Evolutionary conservation across 2,888 invertebrate species (phyloP), one percentile per base, ranked within the genome.

Genomic region (Hypsopygia costalis): DNA sequence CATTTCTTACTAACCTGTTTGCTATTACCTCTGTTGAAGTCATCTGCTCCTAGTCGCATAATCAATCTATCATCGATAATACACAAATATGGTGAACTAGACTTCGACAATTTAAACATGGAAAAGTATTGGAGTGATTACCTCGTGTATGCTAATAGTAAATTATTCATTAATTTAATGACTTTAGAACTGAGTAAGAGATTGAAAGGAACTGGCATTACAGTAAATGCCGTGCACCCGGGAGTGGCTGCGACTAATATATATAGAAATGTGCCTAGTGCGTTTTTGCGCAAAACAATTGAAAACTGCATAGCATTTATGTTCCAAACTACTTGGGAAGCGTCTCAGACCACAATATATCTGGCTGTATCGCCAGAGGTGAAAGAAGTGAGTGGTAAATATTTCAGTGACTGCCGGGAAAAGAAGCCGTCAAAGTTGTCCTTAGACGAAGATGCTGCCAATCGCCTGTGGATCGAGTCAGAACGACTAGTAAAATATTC

Each of bases 1-100:
- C 93, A 92, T 1, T 95, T 94, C 67, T 80, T 95, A 39, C 79
- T 95, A 38, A 94, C 94, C 1, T 92, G 92, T 58, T 78, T 94
- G 9, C 56, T 91, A 49, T 38, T 86, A 9, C 83, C 87, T 4
- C 49, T 85, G 11, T 49, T 93, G 10, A 92, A 92, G 71, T 58
- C 68, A n/a, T 90, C 91, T 1, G 83, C 88, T 1, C 91, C 91
- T 5, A 91, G 93, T 44, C 89, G 93, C 44, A 91, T 94, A 34
- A 65, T 94, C 6, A 93, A 91, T 59, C 89, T 94, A 9, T 90
- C 93, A 0, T 92, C 92, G 5, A 49, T 85, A 12, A 86, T 91
- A 7, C 92, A 94, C 56, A 76, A 68, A 47, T 87, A 82, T 43
- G 87, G 76, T 12, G 78, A 77, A 46, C 48, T 87, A 51, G 82